Evolutionary conservation across 2,888 invertebrate species (phyloP), one percentile per base, ranked within the genome.

Genomic region (Netelia virgata): DNA sequence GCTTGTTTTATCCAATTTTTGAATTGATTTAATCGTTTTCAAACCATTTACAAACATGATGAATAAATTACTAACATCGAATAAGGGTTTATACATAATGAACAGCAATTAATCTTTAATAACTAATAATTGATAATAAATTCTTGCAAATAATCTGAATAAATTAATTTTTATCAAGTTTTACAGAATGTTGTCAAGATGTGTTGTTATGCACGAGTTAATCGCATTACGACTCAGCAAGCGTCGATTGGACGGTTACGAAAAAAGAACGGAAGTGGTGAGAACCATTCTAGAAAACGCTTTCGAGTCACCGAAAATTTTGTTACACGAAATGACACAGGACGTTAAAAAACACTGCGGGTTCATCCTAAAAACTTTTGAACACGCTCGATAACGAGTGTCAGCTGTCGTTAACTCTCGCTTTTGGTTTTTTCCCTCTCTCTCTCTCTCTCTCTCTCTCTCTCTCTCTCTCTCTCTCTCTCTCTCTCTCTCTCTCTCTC

Each of bases 371-470:
- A 80, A 80, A 78, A 72, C 36, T 66, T 36, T 77, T 41, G 79
- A 81, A 86, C 86, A 84, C 61, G 79, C 68, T 64, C 83, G 83
- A 87, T 87, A 87, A 87, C 85, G 82, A 87, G 80, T 79, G 83
- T 83, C 87, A 87, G 86, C 86, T 86, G 87, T 86, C 85, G 81
- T 83, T 69, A 64, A 66, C 69, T 41, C 57, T 78, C 77, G 47
- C 61, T 41, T 50, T 69, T n/a, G 16, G n/a, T 14, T 11, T 53
- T 16, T n/a, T 14, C 11, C 10, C 53, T 53, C 1, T 16, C 64
- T 16, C 36, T 59, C 61, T 57, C 50, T 23, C 43, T 59, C 41
- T n/a, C n/a, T 28, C 20, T 57, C 50, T 23, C 43, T 59, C 41
- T n/a, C n/a, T 28, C 20, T 14, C 11, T n/a, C 53, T 53, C 1